Conservation (phyloP, 2,113 vertebrate genomes). For the Chaetops frenatus region DNA sequence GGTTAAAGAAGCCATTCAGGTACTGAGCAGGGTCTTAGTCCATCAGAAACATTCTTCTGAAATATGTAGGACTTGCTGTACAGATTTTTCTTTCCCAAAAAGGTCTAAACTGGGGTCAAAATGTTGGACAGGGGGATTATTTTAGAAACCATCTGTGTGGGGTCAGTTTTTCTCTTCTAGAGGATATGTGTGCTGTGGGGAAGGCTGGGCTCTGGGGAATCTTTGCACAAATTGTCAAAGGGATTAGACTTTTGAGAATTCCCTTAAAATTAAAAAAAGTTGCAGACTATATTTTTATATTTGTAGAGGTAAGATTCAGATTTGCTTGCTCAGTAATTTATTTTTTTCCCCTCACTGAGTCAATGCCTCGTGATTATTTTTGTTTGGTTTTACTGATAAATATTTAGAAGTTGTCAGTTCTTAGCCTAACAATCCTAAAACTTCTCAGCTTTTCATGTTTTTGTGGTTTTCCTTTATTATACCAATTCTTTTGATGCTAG, state of each 20-base stretch:
- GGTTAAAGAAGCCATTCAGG: slow-evolving; percentile 84
- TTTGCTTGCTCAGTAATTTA: not conserved
- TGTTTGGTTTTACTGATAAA: not conserved
- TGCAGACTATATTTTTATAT: not conserved
- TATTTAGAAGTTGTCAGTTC: not conserved
- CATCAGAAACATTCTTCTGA: not conserved
- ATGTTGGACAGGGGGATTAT: not conserved
- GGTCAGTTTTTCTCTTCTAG: not conserved
- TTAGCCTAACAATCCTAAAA: not conserved
- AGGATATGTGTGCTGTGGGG: not conserved
- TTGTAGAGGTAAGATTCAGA: not conserved
- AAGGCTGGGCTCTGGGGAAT: not conserved
- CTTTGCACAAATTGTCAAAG: not conserved
- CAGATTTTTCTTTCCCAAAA: not conserved
- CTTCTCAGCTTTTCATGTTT: not conserved
- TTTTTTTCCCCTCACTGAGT: not conserved
- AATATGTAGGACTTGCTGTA: accelerated
- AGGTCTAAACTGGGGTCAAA: not conserved
- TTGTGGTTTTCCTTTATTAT: not conserved
- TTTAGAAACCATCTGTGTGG: not conserved
- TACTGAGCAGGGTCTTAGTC: slow-evolving; percentile 21
- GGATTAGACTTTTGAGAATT: not conserved
- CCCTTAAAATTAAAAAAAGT: not conserved
- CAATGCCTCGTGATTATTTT: not conserved
- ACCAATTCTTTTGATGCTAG: not conserved